Evolutionary conservation across 1,140 invertebrate species (phyloP).

Genomic region (Atopsyche davidsoni): DNA sequence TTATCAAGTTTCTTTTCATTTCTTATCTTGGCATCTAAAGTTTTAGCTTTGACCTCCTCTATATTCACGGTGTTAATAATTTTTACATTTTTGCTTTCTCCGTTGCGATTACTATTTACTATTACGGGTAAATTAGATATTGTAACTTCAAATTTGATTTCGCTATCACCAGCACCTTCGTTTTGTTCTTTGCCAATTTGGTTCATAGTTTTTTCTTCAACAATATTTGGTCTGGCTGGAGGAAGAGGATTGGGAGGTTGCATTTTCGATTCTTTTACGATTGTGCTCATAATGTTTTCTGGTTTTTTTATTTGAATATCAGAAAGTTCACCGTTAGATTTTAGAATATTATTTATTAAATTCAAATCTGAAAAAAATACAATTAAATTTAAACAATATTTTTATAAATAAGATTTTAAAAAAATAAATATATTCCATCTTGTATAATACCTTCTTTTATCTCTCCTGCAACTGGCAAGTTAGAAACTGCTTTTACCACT

Average conservation of each 20-base stretch:
- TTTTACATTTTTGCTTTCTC: not conserved
- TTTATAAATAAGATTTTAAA: conserved; percentile 5
- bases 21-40: conserved; percentile 18
- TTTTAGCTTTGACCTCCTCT: conserved; percentile 7
- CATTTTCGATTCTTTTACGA: conserved; percentile 40
- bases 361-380: not conserved
- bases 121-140: too few relatives aligned
- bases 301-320: conserved; percentile 3
- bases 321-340: not conserved
- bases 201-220: conserved; percentile 8
- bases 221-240: conserved; percentile 26
- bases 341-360: not conserved
- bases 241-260: conserved; percentile 45
- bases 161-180: conserved; percentile 20
- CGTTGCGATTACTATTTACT: not conserved
- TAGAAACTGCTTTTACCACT: conserved; percentile 30
- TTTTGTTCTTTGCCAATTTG: conserved; percentile 13
- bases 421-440: too few relatives aligned
- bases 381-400: conserved; percentile 3
- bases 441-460: not conserved
- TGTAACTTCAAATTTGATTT: conserved; percentile 13
- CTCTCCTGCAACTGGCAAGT: not conserved
- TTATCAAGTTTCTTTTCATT: conserved; percentile 33
- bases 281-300: conserved; percentile 22
- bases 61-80: conserved; percentile 9